Evolutionary conservation across 1,140 invertebrate species (phyloP).

Genomic region (Drosophila mayri): DNA sequence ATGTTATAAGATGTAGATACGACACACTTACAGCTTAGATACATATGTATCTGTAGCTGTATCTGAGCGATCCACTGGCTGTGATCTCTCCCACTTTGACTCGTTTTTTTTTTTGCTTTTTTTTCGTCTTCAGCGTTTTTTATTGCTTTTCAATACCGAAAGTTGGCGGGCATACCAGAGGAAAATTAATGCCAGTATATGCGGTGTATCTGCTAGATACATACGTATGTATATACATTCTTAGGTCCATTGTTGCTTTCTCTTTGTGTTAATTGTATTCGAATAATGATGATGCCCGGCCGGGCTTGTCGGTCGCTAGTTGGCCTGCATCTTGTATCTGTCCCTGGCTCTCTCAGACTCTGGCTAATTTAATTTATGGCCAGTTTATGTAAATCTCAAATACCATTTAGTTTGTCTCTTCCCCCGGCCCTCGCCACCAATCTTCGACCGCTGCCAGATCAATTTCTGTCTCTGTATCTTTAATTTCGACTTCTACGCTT

Average conservation of each 20-base stretch:
- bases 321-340: slow-evolving; percentile 60
- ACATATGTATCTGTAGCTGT: slow-evolving; percentile 42
- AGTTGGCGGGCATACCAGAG: slow-evolving; percentile 48
- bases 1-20: slow-evolving; percentile 60
- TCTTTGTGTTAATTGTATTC: slow-evolving; percentile 81
- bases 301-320: slow-evolving; percentile 40
- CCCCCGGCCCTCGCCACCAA: neutral
- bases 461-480: slow-evolving; percentile 58
- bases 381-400: slow-evolving; percentile 79
- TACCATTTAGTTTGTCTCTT: slow-evolving; percentile 63
- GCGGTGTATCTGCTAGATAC: slow-evolving; percentile 42
- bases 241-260: slow-evolving; percentile 65
- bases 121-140: slow-evolving; percentile 8
- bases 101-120: slow-evolving; percentile 12
- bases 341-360: slow-evolving; percentile 19
- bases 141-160: slow-evolving; percentile 60
- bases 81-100: slow-evolving; percentile 50
- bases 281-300: slow-evolving; percentile 72
- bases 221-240: slow-evolving; percentile 37
- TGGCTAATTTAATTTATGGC: slow-evolving; percentile 81
- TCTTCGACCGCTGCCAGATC: slow-evolving; percentile 34
- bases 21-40: slow-evolving; percentile 14
- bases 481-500: slow-evolving; percentile 45
- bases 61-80: slow-evolving; percentile 39
- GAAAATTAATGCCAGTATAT: slow-evolving; percentile 61